These are phyloP conservation scores for Cephalotes varians DNA, from an alignment of 2,888 invertebrate species.

Conservation along the genomic window DNA sequence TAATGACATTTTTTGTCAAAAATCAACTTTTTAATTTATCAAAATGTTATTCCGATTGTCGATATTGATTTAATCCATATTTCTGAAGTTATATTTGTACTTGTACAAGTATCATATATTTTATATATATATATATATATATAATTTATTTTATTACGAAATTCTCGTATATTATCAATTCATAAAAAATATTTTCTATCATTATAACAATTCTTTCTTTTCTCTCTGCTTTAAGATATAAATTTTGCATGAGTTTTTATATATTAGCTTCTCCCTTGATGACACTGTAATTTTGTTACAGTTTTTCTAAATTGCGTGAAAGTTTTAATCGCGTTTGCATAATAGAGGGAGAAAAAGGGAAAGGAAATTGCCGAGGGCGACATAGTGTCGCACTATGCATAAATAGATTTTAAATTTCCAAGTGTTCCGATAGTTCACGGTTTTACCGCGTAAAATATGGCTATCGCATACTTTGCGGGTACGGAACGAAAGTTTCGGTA, in stretches of 20 bases:
- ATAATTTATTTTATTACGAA: neutral
- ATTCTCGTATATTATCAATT: neutral
- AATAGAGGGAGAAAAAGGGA: neutral
- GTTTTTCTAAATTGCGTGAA: conserved; percentile 11
- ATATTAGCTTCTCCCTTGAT: neutral
- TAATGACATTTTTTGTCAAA: neutral
- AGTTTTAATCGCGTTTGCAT: conserved; percentile 33
- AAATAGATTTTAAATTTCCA: conserved; percentile 43
- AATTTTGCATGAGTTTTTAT: neutral
- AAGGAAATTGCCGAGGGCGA: neutral
- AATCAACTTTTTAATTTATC: neutral
- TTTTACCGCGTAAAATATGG: conserved; percentile 21
- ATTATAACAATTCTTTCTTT: neutral
- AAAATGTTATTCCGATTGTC: neutral
- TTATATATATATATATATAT: neutral
- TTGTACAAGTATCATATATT: neutral
- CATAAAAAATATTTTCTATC: neutral
- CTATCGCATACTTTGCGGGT: neutral
- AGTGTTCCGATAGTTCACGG: conserved; percentile 7
- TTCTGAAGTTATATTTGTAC: neutral
- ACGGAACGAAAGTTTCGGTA: conserved; percentile 8
- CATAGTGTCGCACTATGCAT: conserved; percentile 25
- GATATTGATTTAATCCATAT: neutral
- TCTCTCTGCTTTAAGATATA: neutral
- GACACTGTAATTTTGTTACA: neutral